Evolutionary conservation across 2,113 vertebrate genomes (phyloP).

Genomic region (Indicator indicator): DNA sequence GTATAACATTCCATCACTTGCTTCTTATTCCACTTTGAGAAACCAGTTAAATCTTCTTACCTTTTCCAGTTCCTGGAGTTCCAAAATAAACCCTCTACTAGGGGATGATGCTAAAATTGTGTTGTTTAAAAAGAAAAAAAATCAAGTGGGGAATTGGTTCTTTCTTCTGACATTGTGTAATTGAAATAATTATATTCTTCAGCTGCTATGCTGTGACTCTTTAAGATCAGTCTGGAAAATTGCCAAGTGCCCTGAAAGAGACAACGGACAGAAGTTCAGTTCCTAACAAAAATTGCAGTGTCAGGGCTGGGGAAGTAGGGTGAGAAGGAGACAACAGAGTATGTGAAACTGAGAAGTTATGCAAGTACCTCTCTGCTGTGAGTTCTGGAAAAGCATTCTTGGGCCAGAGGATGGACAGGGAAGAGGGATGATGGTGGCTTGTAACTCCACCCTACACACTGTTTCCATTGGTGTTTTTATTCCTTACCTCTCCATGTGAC

Average conservation of each 20-base stretch:
- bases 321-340: background rate
- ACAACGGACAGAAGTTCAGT: constrained; percentile 8
- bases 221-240: constrained; percentile 33
- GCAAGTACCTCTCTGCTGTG: background rate
- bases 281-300: background rate
- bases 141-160: background rate
- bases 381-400: background rate
- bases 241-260: constrained; percentile 11
- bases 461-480: background rate
- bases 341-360: background rate
- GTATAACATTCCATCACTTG: background rate
- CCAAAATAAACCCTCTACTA: background rate
- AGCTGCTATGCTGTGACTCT: background rate
- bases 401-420: background rate
- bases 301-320: background rate
- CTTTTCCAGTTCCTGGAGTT: background rate
- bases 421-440: background rate
- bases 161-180: background rate
- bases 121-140: background rate
- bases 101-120: background rate
- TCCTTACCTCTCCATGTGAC: background rate
- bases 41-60: background rate
- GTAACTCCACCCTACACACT: background rate
- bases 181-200: background rate
- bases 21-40: background rate